Percentiles rank a stretch among this genome's conserved stretches.
Conservation (phyloP, 2,113 vertebrate species). For the Cepphus grylle region DNA sequence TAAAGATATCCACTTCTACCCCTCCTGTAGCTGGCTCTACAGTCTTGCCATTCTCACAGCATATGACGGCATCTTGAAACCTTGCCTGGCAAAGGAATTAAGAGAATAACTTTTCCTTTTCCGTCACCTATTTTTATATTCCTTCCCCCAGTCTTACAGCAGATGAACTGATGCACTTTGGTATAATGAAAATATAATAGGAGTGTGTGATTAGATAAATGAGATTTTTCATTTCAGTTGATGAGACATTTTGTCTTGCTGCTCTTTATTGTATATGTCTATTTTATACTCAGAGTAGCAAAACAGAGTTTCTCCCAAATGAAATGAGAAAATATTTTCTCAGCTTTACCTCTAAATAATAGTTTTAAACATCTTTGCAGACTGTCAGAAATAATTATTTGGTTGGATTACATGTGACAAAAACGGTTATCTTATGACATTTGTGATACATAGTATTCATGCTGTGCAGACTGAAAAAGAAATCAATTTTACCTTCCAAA, state of each 20-base stretch:
- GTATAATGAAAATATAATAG: not conserved
- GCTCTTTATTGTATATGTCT: not conserved
- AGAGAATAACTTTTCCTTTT: not conserved
- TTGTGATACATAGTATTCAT: not conserved
- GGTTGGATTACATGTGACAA: not conserved
- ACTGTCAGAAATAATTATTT: not conserved
- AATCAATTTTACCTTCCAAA: not conserved
- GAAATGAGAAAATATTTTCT: not conserved
- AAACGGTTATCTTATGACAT: not conserved
- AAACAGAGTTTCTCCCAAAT: not conserved
- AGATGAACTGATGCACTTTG: not conserved
- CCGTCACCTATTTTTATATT: not conserved
- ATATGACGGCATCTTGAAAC: not conserved
- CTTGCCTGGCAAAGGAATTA: not conserved
- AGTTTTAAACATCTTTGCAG: not conserved
- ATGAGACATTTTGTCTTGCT: not conserved
- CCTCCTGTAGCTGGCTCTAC: not conserved
- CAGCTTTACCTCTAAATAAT: not conserved
- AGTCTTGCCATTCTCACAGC: not conserved
- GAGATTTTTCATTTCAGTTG: not conserved
- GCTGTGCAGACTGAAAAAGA: not conserved
- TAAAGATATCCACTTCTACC: not conserved
- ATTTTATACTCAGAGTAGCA: not conserved
- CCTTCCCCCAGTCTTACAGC: not conserved
- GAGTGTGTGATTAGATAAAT: not conserved